Evolutionary conservation across 2,888 invertebrate species (phyloP).

Genomic region (Caenorhabditis becei): DNA sequence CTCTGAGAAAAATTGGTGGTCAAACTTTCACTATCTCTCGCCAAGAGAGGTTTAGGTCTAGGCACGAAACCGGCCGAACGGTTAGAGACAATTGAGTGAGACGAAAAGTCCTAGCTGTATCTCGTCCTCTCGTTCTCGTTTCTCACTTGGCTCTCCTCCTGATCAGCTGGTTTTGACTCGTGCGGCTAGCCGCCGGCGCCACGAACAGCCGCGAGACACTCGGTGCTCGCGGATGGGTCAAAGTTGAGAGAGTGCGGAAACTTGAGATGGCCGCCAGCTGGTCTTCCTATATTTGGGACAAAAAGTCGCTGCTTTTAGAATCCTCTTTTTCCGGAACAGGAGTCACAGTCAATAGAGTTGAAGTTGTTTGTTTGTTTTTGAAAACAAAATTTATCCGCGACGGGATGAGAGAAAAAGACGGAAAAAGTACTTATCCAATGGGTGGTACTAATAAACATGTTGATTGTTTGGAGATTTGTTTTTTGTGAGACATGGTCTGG

Average conservation of each 20-base stretch:
- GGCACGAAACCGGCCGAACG: constrained; percentile 44
- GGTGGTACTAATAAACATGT: constrained; percentile 32
- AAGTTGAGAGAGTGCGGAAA: constrained; percentile 40
- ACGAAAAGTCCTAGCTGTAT: constrained; percentile 18
- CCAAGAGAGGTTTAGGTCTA: constrained; percentile 41
- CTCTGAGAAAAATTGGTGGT: constrained; percentile 51
- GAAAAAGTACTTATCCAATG: neutral
- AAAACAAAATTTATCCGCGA: constrained; percentile 45
- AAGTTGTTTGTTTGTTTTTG: constrained; percentile 58
- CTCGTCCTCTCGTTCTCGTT: neutral
- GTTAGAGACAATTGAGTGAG: constrained; percentile 51
- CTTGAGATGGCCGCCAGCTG: neutral
- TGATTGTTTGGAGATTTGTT: constrained; percentile 3
- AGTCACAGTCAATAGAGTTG: constrained; percentile 42
- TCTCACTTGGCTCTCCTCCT: constrained; percentile 1
- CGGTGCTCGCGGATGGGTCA: constrained; percentile 42
- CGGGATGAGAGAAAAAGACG: constrained; percentile 12
- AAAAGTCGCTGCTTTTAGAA: constrained; percentile 11
- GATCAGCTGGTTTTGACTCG: constrained; percentile 65
- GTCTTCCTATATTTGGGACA: constrained; percentile 15
- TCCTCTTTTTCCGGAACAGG: constrained; percentile 14
- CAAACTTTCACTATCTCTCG: constrained; percentile 40
- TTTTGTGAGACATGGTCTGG: neutral
- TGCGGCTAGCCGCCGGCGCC: constrained; percentile 50
- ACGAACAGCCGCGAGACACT: constrained; percentile 52